Percentiles rank a stretch among this genome's conserved stretches.
These are phyloP conservation scores for Campoplex capitator DNA, from an alignment of 2,888 invertebrate genomes.

Conservation along the genomic window DNA sequence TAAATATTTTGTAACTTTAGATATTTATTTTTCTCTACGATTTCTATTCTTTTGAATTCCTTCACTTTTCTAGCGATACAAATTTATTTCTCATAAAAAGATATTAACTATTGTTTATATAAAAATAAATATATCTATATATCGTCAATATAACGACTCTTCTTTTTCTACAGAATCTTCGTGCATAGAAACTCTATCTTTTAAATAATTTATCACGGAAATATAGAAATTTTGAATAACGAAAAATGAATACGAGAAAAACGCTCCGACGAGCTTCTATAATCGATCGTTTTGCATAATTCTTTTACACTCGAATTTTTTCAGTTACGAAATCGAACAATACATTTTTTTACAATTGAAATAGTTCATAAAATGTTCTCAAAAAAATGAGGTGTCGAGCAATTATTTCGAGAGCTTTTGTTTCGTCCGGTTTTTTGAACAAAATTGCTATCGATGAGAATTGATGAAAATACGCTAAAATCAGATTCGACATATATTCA, in stretches of 20 bases:
- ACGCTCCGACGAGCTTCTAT: too few relatives aligned
- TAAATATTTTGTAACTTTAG: neutral
- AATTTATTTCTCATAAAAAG: neutral
- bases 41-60: neutral
- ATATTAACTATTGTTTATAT: neutral
- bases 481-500: neutral
- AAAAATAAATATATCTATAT: neutral
- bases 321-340: neutral
- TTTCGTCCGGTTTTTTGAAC: constrained; percentile 7
- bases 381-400: neutral
- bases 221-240: neutral
- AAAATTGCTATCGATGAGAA: neutral
- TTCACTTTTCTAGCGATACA: neutral
- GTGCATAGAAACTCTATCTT: neutral
- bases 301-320: neutral
- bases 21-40: neutral
- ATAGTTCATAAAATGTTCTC: neutral
- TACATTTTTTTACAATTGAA: neutral
- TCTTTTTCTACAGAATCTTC: neutral
- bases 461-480: neutral
- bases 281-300: too few relatives aligned
- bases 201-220: neutral
- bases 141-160: neutral
- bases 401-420: constrained; percentile 1
- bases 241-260: neutral